These are phyloP conservation scores for Ichneumon xanthorius DNA, from an alignment of 2,888 invertebrate genomes.

Conservation along the genomic window DNA sequence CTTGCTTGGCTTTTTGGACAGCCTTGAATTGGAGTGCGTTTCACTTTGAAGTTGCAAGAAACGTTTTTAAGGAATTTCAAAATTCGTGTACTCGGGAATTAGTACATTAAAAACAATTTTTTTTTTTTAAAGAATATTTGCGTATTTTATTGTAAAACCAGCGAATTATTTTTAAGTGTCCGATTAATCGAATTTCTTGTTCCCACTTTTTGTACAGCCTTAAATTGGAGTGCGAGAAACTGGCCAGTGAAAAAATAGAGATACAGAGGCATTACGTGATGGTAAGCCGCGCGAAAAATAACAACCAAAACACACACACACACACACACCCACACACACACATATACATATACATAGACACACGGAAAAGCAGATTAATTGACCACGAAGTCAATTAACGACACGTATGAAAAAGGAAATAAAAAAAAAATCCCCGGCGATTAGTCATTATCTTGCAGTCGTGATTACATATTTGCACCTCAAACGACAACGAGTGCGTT, in stretches of 20 bases:
- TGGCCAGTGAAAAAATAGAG: constrained; percentile 95
- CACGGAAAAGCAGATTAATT: not conserved
- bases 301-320: constrained; percentile 51
- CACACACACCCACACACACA: constrained; percentile 43
- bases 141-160: not conserved
- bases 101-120: not conserved
- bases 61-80: too few relatives aligned
- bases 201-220: constrained; percentile 85
- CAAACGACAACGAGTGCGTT: constrained; percentile 29
- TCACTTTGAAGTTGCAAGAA: too few relatives aligned
- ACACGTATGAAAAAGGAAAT: constrained; percentile 14
- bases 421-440: constrained; percentile 9
- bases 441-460: constrained; percentile 17
- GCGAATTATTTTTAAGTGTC: not conserved
- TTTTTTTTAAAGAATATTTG: not conserved
- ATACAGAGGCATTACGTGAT: constrained; percentile 95
- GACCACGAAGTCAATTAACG: constrained; percentile 21
- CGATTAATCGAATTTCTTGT: constrained; percentile 64
- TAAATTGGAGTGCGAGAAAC: constrained; percentile 95
- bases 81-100: too few relatives aligned
- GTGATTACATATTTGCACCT: constrained; percentile 36
- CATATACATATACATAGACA: constrained; percentile 40
- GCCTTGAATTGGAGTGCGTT: constrained; percentile 93
- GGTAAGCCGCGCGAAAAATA: constrained; percentile 86
- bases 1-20: constrained; percentile 78